Evolutionary conservation across 2,113 vertebrate species (phyloP), one percentile per base, ranked within the genome.

Genomic region (Cygnus buccinator): DNA sequence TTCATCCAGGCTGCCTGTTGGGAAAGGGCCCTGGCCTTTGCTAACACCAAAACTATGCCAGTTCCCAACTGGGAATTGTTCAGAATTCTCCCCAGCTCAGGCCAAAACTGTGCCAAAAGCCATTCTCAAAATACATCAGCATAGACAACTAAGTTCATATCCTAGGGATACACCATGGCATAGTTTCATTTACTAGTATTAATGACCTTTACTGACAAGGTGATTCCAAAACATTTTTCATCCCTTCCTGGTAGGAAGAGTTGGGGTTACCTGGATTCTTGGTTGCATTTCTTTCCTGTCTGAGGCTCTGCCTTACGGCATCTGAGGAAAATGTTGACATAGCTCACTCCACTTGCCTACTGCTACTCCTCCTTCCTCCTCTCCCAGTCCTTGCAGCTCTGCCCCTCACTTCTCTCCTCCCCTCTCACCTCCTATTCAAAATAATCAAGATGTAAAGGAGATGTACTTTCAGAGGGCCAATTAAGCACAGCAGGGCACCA

Each of bases 401-500:
- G 13, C 18, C 8, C 10, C 41, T 71, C 12, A 29, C 37, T 63
- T 80, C 21, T 81, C 54, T 84, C 65, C 61, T 84, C 20, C 1
- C 1, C 19, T 70, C 61, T 93, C 54, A 46, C 74, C 31, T 84
- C 59, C 58, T 52, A 31, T 84, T 87, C 70, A 80, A 90, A 88
- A 74, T 94, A 86, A 97, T 95, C 94, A 93, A 79, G 94, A 58
- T 82, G 87, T 84, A 91, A 95, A 68, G 79, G 85, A 94, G 87
- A 92, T 46, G 67, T 65, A 44, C 66, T 90, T 95, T 86, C 48
- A 93, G 88, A 94, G 77, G 68, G 65, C 67, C 77, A 97, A 84
- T 97, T 97, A 97, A 95, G 78, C 89, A 75, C 94, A 96, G 93
- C 92, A 87, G 92, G 92, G 80, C 54, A 84, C 48, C 85, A 93